Evolutionary conservation across 1,140 invertebrate species (phyloP).

Genomic region (Zaprionus vittiger): DNA sequence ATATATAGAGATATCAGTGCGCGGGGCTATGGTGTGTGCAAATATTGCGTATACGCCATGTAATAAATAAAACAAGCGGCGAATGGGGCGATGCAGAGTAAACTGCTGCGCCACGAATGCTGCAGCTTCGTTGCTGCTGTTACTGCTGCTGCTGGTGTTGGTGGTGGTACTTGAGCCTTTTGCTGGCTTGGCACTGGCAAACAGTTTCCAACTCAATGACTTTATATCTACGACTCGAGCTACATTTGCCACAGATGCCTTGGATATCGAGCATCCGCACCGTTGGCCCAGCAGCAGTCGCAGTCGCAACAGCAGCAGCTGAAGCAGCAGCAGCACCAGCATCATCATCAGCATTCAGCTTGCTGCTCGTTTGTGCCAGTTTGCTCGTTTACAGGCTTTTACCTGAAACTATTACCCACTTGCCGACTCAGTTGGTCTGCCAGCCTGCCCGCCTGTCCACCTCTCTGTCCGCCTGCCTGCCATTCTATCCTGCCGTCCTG

Average conservation of each 20-base stretch:
- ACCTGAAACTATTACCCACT: slow-evolving; percentile 80
- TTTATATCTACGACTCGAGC: slow-evolving; percentile 70
- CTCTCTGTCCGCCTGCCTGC: not conserved
- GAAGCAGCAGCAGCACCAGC: slow-evolving; percentile 18
- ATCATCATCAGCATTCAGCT: slow-evolving; percentile 58
- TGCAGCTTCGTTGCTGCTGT: not conserved
- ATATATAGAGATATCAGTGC: slow-evolving; percentile 41
- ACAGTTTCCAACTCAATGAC: slow-evolving; percentile 77
- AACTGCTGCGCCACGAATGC: slow-evolving; percentile 9
- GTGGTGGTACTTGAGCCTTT: slow-evolving; percentile 56
- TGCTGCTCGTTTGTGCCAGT: slow-evolving; percentile 75
- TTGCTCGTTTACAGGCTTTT: slow-evolving; percentile 81
- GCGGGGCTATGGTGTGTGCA: slow-evolving; percentile 29
- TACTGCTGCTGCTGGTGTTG: not conserved
- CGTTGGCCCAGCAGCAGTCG: slow-evolving; percentile 25
- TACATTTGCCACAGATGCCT: slow-evolving; percentile 74
- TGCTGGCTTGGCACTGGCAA: slow-evolving; percentile 65
- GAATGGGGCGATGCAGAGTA: slow-evolving; percentile 31
- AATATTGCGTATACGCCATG: slow-evolving; percentile 76
- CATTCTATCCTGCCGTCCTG: not conserved
- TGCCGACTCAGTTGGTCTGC: slow-evolving; percentile 52
- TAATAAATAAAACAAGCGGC: slow-evolving; percentile 67
- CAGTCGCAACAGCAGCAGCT: not conserved
- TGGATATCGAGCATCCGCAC: slow-evolving; percentile 57
- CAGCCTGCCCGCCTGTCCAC: not conserved